Base-by-base conservation (phyloP, 2,888 invertebrate species). In the Chironomus riparius region DNA sequence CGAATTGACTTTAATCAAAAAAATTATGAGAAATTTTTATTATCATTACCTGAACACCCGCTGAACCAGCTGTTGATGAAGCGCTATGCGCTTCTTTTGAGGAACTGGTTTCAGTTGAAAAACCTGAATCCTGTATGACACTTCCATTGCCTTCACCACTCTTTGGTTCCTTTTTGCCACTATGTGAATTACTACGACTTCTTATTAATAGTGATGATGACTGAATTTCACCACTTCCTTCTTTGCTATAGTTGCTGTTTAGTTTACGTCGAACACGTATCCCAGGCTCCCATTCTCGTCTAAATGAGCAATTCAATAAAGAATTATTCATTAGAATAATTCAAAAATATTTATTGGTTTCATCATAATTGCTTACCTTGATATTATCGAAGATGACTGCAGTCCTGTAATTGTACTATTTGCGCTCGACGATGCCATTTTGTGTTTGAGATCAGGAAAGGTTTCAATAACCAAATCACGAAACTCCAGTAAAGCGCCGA, bases 381-480 rank as follows among this genome's bases (percentile, higher is more conserved):
- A 80, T 78, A 81, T 82, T 79, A 83, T 80, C 76, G 86, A 85
- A 78, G 79, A 83, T 4, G 84, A 83, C 77, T 82, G 83, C 77
- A 83, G 70, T 81, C 80, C 77, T 79, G 84, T 79, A 81, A 80
- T 83, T 80, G 82, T 85, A 82, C 76, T 83, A 61, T 84, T 85
- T 74, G 86, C 83, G 76, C 88, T 86, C 75, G 87, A 87, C 61
- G 90, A 88, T 82, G 91, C 90, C 90, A 94, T 90, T 87, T 94
- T 94, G 83, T 91, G 91, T 83, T 93, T 91, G 84, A 94, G 89
- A 87, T 94, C 93, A 81, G 94, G 94, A 87, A 94, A 94, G 82
- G 94, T 93, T 89, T 94, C 94, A 89, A 94, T 93, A 88, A 94
- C 94, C 88, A 94, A 90, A 86, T 94, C 94, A 86, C 94, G 92